Evolutionary conservation across 2,888 invertebrate genomes (phyloP).

Genomic region (Icerya purchasi): DNA sequence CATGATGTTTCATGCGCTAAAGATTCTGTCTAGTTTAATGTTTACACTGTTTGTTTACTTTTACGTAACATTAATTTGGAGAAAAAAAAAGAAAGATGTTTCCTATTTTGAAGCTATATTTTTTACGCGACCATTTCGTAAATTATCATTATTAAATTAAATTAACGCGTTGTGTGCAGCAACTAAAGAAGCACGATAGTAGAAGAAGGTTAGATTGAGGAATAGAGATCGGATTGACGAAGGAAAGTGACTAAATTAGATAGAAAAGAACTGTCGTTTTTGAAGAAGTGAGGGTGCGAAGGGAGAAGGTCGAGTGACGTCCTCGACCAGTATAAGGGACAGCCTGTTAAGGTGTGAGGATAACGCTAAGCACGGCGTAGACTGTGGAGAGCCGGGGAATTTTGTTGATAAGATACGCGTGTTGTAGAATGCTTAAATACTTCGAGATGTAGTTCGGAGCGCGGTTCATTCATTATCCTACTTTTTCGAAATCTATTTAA

Average conservation of each 20-base stretch:
- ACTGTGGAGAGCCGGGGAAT: background rate
- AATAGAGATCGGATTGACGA: background rate
- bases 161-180: background rate
- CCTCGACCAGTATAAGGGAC: background rate
- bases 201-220: background rate
- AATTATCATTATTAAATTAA: background rate
- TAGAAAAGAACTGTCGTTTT: background rate
- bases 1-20: too few relatives aligned
- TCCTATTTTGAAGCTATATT: too few relatives aligned
- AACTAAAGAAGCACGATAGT: background rate
- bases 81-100: too few relatives aligned
- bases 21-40: too few relatives aligned
- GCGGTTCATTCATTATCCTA: too few relatives aligned
- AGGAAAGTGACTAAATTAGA: background rate
- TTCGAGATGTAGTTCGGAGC: too few relatives aligned
- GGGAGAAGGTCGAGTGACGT: background rate
- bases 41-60: too few relatives aligned
- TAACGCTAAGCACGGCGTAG: background rate
- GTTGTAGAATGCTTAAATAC: too few relatives aligned
- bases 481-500: too few relatives aligned
- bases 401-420: background rate
- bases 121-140: too few relatives aligned
- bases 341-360: background rate
- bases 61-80: too few relatives aligned
- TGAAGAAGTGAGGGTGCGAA: background rate